Conservation (phyloP, 2,888 invertebrate genomes). For the Brachylomia viminalis region DNA sequence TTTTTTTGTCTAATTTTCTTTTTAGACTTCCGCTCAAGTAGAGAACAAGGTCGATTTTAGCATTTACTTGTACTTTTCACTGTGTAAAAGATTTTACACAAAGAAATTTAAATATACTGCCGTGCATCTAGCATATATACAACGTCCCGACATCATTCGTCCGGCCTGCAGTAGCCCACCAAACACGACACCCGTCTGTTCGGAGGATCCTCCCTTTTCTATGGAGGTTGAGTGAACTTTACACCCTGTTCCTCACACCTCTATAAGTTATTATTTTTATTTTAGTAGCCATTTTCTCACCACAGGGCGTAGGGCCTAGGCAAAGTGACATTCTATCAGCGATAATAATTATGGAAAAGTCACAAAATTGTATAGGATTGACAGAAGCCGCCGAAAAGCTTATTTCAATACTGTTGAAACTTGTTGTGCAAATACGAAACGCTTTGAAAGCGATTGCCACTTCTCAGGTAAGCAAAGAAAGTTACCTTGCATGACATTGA, state of each 20-base stretch:
- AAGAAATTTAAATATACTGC: not conserved
- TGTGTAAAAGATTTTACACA: no score
- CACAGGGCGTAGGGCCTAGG: not conserved
- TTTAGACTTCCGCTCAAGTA: conserved; percentile 8
- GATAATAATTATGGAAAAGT: not conserved
- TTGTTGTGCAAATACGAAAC: not conserved
- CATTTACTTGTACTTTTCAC: no score
- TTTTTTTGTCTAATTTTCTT: conserved; percentile 27
- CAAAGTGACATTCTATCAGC: not conserved
- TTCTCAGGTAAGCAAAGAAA: conserved; percentile 16
- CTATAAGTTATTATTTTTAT: not conserved
- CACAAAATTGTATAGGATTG: not conserved
- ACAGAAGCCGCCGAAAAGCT: not conserved
- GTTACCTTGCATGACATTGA: not conserved
- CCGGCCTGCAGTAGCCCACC: no score
- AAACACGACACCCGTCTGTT: no score
- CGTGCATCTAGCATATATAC: no score
- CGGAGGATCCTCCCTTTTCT: no score
- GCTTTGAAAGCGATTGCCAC: not conserved
- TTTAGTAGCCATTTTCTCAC: not conserved
- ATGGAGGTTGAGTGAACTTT: no score
- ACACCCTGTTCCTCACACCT: no score
- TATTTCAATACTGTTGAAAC: not conserved
- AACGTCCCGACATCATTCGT: no score
- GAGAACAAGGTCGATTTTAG: not conserved